phyloP scores from a whole-genome alignment of 2,888 invertebrate genomes.

The Melanostoma scalare region DNA sequence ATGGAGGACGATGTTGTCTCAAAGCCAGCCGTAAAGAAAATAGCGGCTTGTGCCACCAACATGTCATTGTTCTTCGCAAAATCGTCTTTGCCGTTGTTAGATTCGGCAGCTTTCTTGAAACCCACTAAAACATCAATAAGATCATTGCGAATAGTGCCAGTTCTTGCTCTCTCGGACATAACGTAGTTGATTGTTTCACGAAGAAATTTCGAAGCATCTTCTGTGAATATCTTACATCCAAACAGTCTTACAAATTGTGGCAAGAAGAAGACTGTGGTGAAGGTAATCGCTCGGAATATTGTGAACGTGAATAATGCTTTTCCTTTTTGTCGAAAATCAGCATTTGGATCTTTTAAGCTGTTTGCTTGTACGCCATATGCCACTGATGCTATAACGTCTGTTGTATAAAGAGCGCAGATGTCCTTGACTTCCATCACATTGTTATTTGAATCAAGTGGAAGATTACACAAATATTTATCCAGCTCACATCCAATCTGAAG shows the following conservation, averaged over 20 bases:
- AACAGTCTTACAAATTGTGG: constrained; percentile 77
- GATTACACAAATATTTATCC: constrained; percentile 74
- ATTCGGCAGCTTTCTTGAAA: constrained; percentile 77
- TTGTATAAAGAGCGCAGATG: constrained; percentile 77
- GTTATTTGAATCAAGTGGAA: constrained; percentile 25
- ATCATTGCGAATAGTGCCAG: constrained; percentile 81
- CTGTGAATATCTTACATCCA: constrained; percentile 77
- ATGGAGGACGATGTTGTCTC: constrained; percentile 82
- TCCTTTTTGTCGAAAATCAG: constrained; percentile 78
- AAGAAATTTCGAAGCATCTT: constrained; percentile 79
- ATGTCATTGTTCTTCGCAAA: constrained; percentile 76
- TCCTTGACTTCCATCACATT: constrained; percentile 78
- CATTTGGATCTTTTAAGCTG: constrained; percentile 78
- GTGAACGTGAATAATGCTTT: constrained; percentile 75
- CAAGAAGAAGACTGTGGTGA: constrained; percentile 78
- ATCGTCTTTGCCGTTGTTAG: constrained; percentile 73
- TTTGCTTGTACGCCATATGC: constrained; percentile 80
- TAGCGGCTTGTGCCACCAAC: constrained; percentile 79
- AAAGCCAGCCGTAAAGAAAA: constrained; percentile 80
- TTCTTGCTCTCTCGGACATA: constrained; percentile 80
- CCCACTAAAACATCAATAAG: constrained; percentile 83
- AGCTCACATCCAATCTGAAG: constrained; percentile 77
- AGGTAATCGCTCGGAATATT: constrained; percentile 76
- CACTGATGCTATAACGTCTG: constrained; percentile 79
- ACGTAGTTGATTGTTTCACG: constrained; percentile 80